Evolutionary conservation across 1,140 invertebrate genomes (phyloP), one percentile per base, ranked within the genome.

Genomic region (Eriocheir sinensis): DNA sequence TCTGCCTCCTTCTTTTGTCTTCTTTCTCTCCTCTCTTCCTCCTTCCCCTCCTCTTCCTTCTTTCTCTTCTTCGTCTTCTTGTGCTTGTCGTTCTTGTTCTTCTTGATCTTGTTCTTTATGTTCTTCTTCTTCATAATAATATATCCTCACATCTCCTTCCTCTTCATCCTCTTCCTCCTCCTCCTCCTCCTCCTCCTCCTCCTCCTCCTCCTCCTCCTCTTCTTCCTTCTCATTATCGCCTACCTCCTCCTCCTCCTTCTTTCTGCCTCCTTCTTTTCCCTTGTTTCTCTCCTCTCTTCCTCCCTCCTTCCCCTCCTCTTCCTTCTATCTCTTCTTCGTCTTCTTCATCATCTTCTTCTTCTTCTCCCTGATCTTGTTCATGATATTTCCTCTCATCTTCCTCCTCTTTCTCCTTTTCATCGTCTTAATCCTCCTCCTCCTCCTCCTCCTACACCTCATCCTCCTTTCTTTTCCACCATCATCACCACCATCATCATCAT

Each of bases 401-500:
- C n/a, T n/a, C n/a, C n/a, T n/a, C n/a, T n/a, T n/a, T n/a, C n/a
- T n/a, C n/a, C n/a, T n/a, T n/a, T n/a, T n/a, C n/a, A n/a, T n/a
- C n/a, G n/a, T n/a, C n/a, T n/a, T n/a, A n/a, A n/a, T n/a, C n/a
- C n/a, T n/a, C n/a, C n/a, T n/a, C n/a, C n/a, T n/a, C n/a, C n/a
- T n/a, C n/a, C n/a, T n/a, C n/a, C n/a, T n/a, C n/a, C n/a, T n/a
- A n/a, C n/a, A n/a, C n/a, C n/a, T n/a, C n/a, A n/a, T n/a, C n/a
- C n/a, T n/a, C n/a, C n/a, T n/a, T n/a, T n/a, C n/a, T n/a, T n/a
- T n/a, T 30, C 21, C 79, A 80, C 21, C 79, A 3, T 27, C 79
- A 80, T 27, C 79, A 80, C 21, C 79, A 80, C 21, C 79, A 80
- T 80, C 79, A 80, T 80, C 79, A 80, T 80, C 3, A 80, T 80